A percentile compares a stretch with the other conserved stretches of the same genome.
These are phyloP conservation scores for Falco naumanni DNA, from an alignment of 2,797 vertebrate species.

Conservation along the genomic window DNA sequence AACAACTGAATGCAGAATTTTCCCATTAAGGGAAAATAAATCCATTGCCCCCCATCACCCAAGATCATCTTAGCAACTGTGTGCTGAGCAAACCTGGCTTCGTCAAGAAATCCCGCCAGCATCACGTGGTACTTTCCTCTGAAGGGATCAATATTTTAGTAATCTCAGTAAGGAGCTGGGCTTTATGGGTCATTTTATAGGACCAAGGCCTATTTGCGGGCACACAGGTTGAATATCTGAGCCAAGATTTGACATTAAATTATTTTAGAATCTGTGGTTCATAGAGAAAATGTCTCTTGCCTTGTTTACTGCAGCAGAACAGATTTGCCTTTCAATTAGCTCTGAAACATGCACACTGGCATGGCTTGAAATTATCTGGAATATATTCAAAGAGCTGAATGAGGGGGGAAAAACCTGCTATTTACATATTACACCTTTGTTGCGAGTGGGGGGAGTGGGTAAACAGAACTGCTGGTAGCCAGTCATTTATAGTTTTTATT, in stretches of 20 bases:
- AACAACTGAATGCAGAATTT: background rate
- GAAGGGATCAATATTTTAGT: background rate
- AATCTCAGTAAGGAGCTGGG: background rate
- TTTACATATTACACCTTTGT: background rate
- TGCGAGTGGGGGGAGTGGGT: background rate
- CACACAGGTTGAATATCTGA: background rate
- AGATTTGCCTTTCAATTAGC: slow-evolving; percentile 42
- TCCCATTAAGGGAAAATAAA: background rate
- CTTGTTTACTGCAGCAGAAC: slow-evolving; percentile 10
- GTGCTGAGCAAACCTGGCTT: background rate
- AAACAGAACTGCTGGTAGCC: background rate
- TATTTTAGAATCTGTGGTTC: background rate
- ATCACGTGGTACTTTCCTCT: accelerated
- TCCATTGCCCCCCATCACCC: background rate
- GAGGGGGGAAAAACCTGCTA: background rate
- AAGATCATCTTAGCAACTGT: background rate
- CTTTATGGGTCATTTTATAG: accelerated
- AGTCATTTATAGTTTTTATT: background rate
- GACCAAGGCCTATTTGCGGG: background rate
- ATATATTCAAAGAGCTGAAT: background rate
- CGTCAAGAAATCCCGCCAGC: background rate
- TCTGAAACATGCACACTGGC: background rate
- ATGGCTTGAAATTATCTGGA: slow-evolving; percentile 28
- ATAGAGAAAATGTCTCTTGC: background rate
- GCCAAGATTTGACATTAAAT: background rate